A percentile compares a stretch with the other conserved stretches of the same genome.
Evolutionary conservation across 1,140 invertebrate genomes (phyloP).

Genomic region (Leptinotarsa texana): DNA sequence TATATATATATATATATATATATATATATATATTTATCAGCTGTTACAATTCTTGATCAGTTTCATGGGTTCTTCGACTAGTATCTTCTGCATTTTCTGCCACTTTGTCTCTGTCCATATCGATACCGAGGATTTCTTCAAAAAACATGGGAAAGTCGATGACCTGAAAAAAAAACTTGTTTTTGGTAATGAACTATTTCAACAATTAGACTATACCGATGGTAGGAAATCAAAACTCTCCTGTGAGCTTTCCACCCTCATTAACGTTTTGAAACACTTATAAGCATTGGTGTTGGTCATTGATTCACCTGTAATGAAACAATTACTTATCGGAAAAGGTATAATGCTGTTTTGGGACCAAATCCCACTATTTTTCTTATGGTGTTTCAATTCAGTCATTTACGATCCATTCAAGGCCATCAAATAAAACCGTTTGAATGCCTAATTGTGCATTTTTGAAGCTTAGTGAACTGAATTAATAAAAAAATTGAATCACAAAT

Average conservation of each 20-base stretch:
- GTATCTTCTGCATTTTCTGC: not conserved
- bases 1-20: no score
- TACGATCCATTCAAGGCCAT: no score
- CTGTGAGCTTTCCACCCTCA: slow-evolving; percentile 22
- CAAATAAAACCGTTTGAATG: no score
- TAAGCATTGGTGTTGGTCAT: slow-evolving; percentile 25
- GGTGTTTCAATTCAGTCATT: no score
- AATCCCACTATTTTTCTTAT: no score
- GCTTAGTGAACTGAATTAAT: no score
- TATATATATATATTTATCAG: no score
- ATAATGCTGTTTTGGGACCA: not conserved
- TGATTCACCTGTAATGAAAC: slow-evolving; percentile 41
- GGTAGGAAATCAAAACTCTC: slow-evolving; percentile 43
- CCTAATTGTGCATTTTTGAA: no score
- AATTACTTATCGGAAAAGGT: not conserved
- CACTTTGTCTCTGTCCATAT: slow-evolving; percentile 34
- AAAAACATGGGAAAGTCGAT: slow-evolving; percentile 40
- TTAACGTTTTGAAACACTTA: slow-evolving; percentile 37
- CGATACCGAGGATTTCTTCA: slow-evolving; percentile 43
- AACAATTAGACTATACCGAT: slow-evolving; percentile 20
- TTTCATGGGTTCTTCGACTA: not conserved
- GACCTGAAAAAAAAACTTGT: slow-evolving; percentile 31
- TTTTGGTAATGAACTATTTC: not conserved
- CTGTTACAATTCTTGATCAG: not conserved
- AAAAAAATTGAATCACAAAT: no score